Percentiles rank a stretch among this genome's conserved stretches.
These are phyloP conservation scores for Hozukius guyotensis DNA, from an alignment of 2,797 vertebrate species.

Conservation along the genomic window DNA sequence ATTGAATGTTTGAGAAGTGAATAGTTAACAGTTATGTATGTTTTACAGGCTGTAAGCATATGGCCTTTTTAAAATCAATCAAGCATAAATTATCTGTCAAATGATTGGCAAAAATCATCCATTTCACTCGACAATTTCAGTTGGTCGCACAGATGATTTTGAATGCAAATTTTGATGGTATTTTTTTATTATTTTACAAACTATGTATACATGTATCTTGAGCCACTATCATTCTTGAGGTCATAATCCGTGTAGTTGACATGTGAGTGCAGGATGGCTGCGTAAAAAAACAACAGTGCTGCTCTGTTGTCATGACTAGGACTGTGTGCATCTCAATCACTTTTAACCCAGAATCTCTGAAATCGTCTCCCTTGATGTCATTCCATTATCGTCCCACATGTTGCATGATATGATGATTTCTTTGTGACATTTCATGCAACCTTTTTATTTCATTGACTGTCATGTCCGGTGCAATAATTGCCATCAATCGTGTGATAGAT, in stretches of 20 bases:
- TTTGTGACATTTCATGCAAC: background rate
- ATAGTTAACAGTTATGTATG: slow-evolving; percentile 35
- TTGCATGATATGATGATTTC: slow-evolving; percentile 13
- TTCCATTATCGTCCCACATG: background rate
- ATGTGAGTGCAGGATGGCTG: background rate
- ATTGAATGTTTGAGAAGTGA: slow-evolving; percentile 71
- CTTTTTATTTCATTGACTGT: background rate
- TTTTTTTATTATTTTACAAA: slow-evolving; percentile 17
- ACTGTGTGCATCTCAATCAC: slow-evolving; percentile 13
- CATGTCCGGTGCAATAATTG: slow-evolving; percentile 56
- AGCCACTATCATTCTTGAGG: slow-evolving; percentile 21
- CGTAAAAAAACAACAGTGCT: background rate
- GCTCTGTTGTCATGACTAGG: background rate
- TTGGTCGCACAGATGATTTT: slow-evolving; percentile 48
- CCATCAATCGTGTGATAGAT: slow-evolving; percentile 35
- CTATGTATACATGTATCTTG: slow-evolving; percentile 18
- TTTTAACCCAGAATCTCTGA: slow-evolving; percentile 11
- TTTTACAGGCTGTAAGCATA: slow-evolving; percentile 42
- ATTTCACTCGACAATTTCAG: slow-evolving; percentile 22
- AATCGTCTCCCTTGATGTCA: background rate
- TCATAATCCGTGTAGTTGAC: slow-evolving; percentile 24
- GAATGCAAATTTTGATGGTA: slow-evolving; percentile 40
- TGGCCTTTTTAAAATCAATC: slow-evolving; percentile 44
- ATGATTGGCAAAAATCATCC: slow-evolving; percentile 14
- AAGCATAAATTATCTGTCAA: slow-evolving; percentile 17